These are phyloP conservation scores for Polymixis flavicincta DNA, from an alignment of 2,888 invertebrate species.

Conservation along the genomic window DNA sequence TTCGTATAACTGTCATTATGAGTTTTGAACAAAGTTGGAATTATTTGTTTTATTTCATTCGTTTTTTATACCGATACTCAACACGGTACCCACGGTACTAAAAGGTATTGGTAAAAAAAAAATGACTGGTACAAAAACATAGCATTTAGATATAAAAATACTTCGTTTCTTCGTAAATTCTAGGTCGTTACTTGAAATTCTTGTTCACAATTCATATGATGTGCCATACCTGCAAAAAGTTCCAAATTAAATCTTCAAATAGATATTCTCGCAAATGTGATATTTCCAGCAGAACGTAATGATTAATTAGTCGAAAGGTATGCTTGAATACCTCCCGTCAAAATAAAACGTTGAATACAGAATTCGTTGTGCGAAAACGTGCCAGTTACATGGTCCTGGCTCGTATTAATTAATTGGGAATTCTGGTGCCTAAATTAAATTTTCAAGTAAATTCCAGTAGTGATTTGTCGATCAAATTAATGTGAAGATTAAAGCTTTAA, in stretches of 20 bases:
- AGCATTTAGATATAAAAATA: neutral
- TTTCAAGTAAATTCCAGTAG: slow-evolving; percentile 47
- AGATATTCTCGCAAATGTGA: slow-evolving; percentile 27
- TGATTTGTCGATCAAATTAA: slow-evolving; percentile 55
- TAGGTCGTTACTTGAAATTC: neutral
- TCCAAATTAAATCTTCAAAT: slow-evolving; percentile 19
- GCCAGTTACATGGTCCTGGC: slow-evolving; percentile 37
- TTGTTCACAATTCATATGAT: neutral
- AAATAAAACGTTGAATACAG: slow-evolving; percentile 57
- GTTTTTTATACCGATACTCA: no score
- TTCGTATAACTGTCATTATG: no score
- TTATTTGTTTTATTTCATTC: no score
- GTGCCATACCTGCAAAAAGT: neutral
- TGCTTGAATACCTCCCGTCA: slow-evolving; percentile 43
- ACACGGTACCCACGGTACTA: no score
- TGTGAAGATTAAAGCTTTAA: slow-evolving; percentile 37
- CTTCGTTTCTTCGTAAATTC: neutral
- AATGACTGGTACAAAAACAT: neutral
- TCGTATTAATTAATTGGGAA: slow-evolving; percentile 45
- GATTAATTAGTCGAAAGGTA: slow-evolving; percentile 53
- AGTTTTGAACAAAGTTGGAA: no score
- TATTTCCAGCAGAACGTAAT: slow-evolving; percentile 35
- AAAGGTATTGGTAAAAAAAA: neutral
- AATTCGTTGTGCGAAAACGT: slow-evolving; percentile 47
- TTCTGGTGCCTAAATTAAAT: slow-evolving; percentile 48